A percentile compares a stretch with the other conserved stretches of the same genome.
phyloP scores from a whole-genome alignment of 2,113 vertebrate species.

The Rhinogobius similis region DNA sequence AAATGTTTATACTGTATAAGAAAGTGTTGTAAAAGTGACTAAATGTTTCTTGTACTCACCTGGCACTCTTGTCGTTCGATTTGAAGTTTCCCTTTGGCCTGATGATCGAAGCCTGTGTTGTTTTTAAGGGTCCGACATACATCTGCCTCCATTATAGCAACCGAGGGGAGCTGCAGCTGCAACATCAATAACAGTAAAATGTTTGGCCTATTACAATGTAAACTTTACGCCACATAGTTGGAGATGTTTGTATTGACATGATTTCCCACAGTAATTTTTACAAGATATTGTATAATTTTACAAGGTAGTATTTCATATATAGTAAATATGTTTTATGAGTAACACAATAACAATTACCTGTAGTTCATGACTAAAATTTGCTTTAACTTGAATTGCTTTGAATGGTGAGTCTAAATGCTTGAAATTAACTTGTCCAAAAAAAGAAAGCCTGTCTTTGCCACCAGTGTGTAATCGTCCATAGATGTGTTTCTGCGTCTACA shows the following conservation, averaged over 20 bases:
- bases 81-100: constrained; percentile 58
- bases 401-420: constrained; percentile 56
- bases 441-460: constrained; percentile 69
- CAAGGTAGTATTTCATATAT: not conserved
- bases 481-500: constrained; percentile 74
- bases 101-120: constrained; percentile 66
- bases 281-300: no score
- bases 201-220: constrained; percentile 26
- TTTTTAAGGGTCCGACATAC: constrained; percentile 65
- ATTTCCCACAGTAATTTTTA: not conserved
- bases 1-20: constrained; percentile 8
- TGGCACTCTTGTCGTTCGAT: constrained; percentile 72
- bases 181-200: constrained; percentile 50
- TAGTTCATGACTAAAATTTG: constrained; percentile 75
- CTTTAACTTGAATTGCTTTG: constrained; percentile 63
- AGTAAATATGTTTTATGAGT: not conserved
- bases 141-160: constrained; percentile 73
- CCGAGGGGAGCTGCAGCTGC: constrained; percentile 77
- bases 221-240: constrained; percentile 17
- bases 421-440: constrained; percentile 70
- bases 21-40: not conserved
- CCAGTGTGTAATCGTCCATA: constrained; percentile 72
- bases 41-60: constrained; percentile 71
- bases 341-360: constrained; percentile 81
- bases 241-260: not conserved